Base-by-base conservation (phyloP, 2,888 invertebrate species). In the Argyra leucocephala region DNA sequence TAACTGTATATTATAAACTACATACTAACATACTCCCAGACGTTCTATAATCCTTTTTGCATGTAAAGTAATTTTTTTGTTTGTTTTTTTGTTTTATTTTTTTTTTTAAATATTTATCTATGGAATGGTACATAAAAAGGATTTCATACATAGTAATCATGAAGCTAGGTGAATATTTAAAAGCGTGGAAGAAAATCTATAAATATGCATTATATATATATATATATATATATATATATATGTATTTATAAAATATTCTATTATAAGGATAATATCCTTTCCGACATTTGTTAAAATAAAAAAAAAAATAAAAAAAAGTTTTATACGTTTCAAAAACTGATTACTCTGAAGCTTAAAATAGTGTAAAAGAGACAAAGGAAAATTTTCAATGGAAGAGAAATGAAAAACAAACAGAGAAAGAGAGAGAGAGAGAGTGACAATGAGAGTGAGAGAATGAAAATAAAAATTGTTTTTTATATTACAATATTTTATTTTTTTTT, bases 11-110 rank as follows among this genome's bases (percentile, higher is more conserved):
- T 31, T 22, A 23, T 26, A 22, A 22, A 37, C 22, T 36, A 57
- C 57, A 23, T 23, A 12, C 63, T 48, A n/a, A 48, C 18, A 48
- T 18, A 48, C 48, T 48, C 48, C 48, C 48, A 48, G 48, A 48
- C 48, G 48, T 48, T 48, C 48, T 48, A 48, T 48, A 48, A 48
- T 48, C 48, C 48, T 48, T 48, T 48, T 48, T 48, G 48, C 48
- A 18, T 48, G 18, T 48, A 48, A 6, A 48, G 18, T 48, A n/a
- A n/a, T 48, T 48, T 48, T 48, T 48, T 48, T 48, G 12, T 48
- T 48, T 48, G 12, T 15, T 48, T 31, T 48, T 48, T 18, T 48
- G 48, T 48, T 5, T 48, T 15, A n/a, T n/a, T n/a, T n/a, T n/a
- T n/a, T n/a, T 7, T 10, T 7, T 31, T 31, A 31, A 31, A 5